A percentile compares a stretch with the other conserved stretches of the same genome.
phyloP scores from a whole-genome alignment of 2,113 vertebrate genomes.

The Platycercus adscitus region DNA sequence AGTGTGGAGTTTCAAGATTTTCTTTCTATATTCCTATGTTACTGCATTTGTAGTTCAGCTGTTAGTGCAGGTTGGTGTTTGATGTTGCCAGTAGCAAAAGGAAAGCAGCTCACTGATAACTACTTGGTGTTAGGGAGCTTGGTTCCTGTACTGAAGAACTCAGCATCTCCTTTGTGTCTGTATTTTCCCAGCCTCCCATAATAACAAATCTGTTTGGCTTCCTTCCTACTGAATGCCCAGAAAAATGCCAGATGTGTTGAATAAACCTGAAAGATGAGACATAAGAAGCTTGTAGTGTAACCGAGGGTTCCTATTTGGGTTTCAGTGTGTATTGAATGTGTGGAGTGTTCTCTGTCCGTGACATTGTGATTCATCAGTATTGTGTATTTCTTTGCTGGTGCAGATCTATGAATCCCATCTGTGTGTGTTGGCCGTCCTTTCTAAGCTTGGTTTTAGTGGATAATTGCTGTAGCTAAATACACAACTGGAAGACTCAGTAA shows the following conservation, averaged over 20 bases:
- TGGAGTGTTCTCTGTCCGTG: background rate
- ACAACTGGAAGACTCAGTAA: background rate
- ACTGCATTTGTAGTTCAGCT: background rate
- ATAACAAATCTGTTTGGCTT: background rate
- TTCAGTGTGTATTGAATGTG: background rate
- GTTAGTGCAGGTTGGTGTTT: background rate
- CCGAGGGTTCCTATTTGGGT: background rate
- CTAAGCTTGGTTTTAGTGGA: background rate
- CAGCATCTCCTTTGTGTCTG: accelerated
- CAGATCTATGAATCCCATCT: background rate
- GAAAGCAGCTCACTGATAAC: background rate
- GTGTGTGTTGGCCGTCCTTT: background rate
- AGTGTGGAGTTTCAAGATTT: background rate
- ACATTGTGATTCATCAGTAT: background rate
- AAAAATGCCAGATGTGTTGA: background rate
- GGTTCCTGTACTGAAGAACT: background rate
- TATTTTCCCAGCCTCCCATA: background rate
- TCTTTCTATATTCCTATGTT: background rate
- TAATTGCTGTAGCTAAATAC: background rate
- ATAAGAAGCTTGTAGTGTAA: too few species aligned
- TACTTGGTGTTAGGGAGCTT: background rate
- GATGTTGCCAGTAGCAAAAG: background rate
- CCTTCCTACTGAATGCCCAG: background rate
- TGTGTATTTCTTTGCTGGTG: background rate
- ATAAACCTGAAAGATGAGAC: background rate